Base-by-base conservation (phyloP, 2,888 invertebrate genomes). In the Nymphalis c-album region DNA sequence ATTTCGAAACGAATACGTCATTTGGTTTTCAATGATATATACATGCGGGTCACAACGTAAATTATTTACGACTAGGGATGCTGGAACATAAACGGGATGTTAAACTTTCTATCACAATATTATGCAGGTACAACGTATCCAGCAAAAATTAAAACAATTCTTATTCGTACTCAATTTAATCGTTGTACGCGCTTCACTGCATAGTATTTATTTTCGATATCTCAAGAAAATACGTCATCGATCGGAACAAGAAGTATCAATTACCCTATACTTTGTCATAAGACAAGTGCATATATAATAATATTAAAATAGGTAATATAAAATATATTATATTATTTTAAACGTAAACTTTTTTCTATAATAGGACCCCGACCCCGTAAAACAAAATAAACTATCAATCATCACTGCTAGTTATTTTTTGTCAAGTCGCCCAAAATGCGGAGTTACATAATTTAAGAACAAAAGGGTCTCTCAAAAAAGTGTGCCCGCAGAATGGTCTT, bases 381-480 rank as follows among this genome's bases (percentile, higher is more conserved):
- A 73, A 82, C 83, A 80, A 80, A 80, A 73, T 73, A 74, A 80
- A 75, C 83, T 73, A 85, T 86, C 79, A 78, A 85, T 88, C 88
- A 87, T 86, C 80, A 74, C 62, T 73, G 73, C 63, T 59, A 68
- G 70, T 63, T 74, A 70, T 82, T 86, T 87, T 86, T 86, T 85
- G 78, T 80, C 73, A 67, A 74, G 77, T 77, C 77, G 76, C 76
- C 81, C 80, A 79, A 83, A 83, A 82, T 84, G 81, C 79, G 77
- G 78, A 78, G 85, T 87, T 88, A 88, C 83, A 85, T 89, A 87
- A 90, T 88, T 89, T 85, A 86, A 86, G 80, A 90, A 90, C 88
- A 89, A 90, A 88, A 87, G 86, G 86, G 79, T 80, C 81, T 77
- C 75, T 75, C 78, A 89, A 89, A 89, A 88, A 87, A 86, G 83